phyloP scores from a whole-genome alignment of 2,888 invertebrate species.

The Scelioninae gen. 2 region DNA sequence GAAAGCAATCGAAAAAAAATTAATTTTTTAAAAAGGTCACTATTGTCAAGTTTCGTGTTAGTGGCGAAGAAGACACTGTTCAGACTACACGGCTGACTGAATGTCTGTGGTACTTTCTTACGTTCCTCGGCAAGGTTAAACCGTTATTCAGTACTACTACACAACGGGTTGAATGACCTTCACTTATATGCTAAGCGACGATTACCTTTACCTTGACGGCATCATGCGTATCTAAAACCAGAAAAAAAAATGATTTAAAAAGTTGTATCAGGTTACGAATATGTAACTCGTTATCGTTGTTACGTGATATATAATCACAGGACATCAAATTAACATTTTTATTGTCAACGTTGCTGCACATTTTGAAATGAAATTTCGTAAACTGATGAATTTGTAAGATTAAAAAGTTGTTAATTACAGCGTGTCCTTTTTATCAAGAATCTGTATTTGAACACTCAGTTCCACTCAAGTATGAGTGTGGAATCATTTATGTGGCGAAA shows the following conservation, averaged over 20 bases:
- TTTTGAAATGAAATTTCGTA: too few relatives aligned
- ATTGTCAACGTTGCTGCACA: too few relatives aligned
- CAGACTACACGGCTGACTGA: constrained; percentile 74
- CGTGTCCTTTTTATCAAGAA: too few relatives aligned
- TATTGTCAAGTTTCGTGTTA: constrained; percentile 37
- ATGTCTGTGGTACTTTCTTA: constrained; percentile 64
- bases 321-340: too few relatives aligned
- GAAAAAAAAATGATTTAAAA: constrained; percentile 1
- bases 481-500: too few relatives aligned
- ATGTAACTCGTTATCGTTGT: too few relatives aligned
- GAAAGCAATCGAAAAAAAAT: not conserved
- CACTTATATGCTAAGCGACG: constrained; percentile 66
- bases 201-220: constrained; percentile 62
- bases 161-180: constrained; percentile 73
- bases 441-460: too few relatives aligned
- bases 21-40: constrained; percentile 36
- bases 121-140: constrained; percentile 67
- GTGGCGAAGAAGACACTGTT: constrained; percentile 69
- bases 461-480: too few relatives aligned
- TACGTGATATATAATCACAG: too few relatives aligned
- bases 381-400: too few relatives aligned
- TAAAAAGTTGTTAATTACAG: too few relatives aligned
- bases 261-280: not conserved
- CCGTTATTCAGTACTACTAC: constrained; percentile 68
- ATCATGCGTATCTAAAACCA: constrained; percentile 34